These are phyloP conservation scores for Gerris lacustris DNA, from an alignment of 2,888 invertebrate genomes.

Conservation along the genomic window DNA sequence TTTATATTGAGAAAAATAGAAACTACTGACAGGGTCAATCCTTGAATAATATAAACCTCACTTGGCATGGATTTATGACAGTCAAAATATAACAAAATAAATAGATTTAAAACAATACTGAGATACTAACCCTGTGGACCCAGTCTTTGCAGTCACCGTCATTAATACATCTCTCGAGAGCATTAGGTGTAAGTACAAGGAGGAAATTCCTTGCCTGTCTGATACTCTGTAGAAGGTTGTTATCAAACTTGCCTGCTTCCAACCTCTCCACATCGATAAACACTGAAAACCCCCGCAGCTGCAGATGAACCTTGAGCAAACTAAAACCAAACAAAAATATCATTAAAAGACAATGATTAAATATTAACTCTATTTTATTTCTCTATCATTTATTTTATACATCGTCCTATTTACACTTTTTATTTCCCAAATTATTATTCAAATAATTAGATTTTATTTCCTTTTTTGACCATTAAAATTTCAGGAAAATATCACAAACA, in stretches of 20 bases:
- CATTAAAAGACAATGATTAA: neutral
- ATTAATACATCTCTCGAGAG: constrained; percentile 83
- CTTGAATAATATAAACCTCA: neutral
- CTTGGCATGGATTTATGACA: neutral
- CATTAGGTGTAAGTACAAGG: constrained; percentile 86
- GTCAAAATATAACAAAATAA: no score
- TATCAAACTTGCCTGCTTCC: constrained; percentile 98
- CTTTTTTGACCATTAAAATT: no score
- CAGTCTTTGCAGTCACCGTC: constrained; percentile 95
- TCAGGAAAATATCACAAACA: no score
- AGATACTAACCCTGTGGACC: constrained; percentile 80
- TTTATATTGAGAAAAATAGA: neutral
- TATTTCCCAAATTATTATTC: no score
- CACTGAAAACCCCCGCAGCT: constrained; percentile 87
- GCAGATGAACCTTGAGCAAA: constrained; percentile 89
- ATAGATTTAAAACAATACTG: no score
- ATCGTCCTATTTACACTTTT: no score
- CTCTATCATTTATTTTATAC: no score
- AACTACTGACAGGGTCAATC: neutral
- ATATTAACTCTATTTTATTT: neutral
- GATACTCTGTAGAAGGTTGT: constrained; percentile 91
- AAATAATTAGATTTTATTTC: no score
- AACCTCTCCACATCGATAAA: constrained; percentile 97
- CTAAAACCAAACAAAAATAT: constrained; percentile 38
- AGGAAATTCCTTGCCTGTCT: constrained; percentile 93